Evolutionary conservation across 2,113 vertebrate genomes (phyloP), one percentile per base, ranked within the genome.

Genomic region (Rhipidura dahli): DNA sequence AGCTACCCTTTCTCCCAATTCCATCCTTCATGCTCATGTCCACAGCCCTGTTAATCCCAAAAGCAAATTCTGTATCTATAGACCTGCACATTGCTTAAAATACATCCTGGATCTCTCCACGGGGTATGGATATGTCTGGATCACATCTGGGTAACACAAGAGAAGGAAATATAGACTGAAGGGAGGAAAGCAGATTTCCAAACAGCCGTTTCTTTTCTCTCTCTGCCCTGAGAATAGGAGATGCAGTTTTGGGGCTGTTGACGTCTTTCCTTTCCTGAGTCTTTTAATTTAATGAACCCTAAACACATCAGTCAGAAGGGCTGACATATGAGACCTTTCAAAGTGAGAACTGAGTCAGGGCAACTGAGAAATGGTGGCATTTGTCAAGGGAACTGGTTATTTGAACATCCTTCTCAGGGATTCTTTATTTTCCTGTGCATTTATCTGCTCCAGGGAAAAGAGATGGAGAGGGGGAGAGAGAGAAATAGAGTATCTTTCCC

Each of bases 41-140:
- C 22, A 33, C 6, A 75, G 1, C 10, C 5, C 6, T 21, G 9
- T 14, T 31, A 13, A 61, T 31, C 15, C 15, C 26, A 49, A 42
- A 49, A 66, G 7, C 3, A 75, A 93, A 66, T 49, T 49, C 31
- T 70, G 1, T 20, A 4, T 16, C 3, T n/a, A 22, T 3, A 66
- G 22, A 35, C 6, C 10, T 21, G 2, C 3, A 56, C 7, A 19
- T 42, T 71, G 16, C 9, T 40, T 7, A 19, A 73, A 68, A 49
- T 16, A 19, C 9, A 51, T 19, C 13, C 27, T n/a, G 15, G 7
- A 27, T 15, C 21, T 45, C 4, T 59, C 53, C 39, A 1, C 0
- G 0, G 15, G 13, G 13, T 6, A 23, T 24, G 44, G 13, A 11
- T 47, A 13, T 9, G 1, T 69, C 45, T 37, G 57, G 7, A 19